Percentiles rank a stretch among this genome's conserved stretches.
phyloP scores from a whole-genome alignment of 1,140 invertebrate species.

The Cotesia typhae region DNA sequence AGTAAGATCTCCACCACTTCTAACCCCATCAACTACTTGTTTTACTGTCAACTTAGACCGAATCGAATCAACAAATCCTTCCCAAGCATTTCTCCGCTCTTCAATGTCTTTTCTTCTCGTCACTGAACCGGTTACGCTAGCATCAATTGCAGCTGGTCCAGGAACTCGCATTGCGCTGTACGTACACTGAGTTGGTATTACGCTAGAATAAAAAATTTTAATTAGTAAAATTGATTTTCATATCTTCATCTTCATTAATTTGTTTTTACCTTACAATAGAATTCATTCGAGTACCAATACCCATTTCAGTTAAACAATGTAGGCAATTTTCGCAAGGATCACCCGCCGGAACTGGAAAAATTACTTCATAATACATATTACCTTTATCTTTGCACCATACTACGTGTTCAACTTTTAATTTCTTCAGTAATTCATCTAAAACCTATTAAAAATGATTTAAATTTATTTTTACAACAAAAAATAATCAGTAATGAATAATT shows the following conservation, averaged over 20 bases:
- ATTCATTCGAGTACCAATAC: slow-evolving; percentile 75
- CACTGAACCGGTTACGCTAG: slow-evolving; percentile 26
- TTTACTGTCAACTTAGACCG: slow-evolving; percentile 84
- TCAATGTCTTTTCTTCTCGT: slow-evolving; percentile 44
- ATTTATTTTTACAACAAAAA: background rate
- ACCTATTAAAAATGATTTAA: slow-evolving; percentile 59
- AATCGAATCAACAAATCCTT: slow-evolving; percentile 76
- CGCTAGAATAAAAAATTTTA: slow-evolving; percentile 47
- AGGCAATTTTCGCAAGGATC: slow-evolving; percentile 76
- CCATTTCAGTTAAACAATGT: slow-evolving; percentile 75
- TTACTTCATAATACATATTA: slow-evolving; percentile 75
- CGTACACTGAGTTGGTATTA: slow-evolving; percentile 61
- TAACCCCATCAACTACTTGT: slow-evolving; percentile 84
- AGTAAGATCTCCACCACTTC: slow-evolving; percentile 78
- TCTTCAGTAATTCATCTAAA: slow-evolving; percentile 71
- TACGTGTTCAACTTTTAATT: slow-evolving; percentile 74
- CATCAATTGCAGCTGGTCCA: slow-evolving; percentile 44
- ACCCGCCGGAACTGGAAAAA: slow-evolving; percentile 74
- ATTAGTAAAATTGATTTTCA: too few species aligned
- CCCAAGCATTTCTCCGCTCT: slow-evolving; percentile 72
- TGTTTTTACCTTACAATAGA: slow-evolving; percentile 74
- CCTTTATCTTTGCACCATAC: slow-evolving; percentile 74
- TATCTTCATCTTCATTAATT: too few species aligned
- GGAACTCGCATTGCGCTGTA: slow-evolving; percentile 50
- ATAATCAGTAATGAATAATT: slow-evolving; percentile 4